A percentile compares a stretch with the other conserved stretches of the same genome.
These are phyloP conservation scores for Yponomeuta malinellus DNA, from an alignment of 2,888 invertebrate genomes.

Conservation along the genomic window DNA sequence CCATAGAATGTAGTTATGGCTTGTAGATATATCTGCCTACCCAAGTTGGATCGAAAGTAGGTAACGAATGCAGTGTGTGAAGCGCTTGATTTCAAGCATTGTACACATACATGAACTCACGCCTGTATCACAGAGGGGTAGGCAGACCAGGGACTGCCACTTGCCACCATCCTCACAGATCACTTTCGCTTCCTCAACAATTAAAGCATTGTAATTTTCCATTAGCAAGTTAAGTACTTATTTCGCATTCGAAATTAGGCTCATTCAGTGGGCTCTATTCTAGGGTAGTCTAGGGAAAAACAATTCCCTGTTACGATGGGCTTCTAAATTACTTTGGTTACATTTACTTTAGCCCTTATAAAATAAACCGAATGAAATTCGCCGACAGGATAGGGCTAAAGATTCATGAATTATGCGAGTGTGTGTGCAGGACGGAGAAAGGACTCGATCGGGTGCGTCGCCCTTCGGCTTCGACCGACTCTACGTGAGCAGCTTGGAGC, in stretches of 20 bases:
- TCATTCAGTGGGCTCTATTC: not conserved
- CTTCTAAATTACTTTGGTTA: not conserved
- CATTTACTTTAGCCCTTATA: not conserved
- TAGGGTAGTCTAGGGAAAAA: not conserved
- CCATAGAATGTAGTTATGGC: not conserved
- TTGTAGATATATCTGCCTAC: not conserved
- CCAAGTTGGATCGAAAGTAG: no score
- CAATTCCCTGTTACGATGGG: not conserved
- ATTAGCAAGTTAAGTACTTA: no score
- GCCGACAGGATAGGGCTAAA: not conserved
- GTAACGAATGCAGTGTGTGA: no score
- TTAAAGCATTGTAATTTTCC: no score
- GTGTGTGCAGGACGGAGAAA: conserved; percentile 7
- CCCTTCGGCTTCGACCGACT: conserved; percentile 49
- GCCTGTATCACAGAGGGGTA: no score
- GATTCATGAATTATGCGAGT: not conserved
- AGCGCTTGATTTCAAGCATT: no score
- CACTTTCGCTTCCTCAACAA: no score
- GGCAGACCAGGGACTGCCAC: no score
- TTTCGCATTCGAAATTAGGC: no score
- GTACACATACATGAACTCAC: no score
- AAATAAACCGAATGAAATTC: not conserved
- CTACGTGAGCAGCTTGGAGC: conserved; percentile 47
- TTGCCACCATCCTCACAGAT: no score
- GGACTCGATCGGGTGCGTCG: conserved; percentile 32